Evolutionary conservation across 2,113 vertebrate genomes (phyloP).

Genomic region (Helogale parvula): DNA sequence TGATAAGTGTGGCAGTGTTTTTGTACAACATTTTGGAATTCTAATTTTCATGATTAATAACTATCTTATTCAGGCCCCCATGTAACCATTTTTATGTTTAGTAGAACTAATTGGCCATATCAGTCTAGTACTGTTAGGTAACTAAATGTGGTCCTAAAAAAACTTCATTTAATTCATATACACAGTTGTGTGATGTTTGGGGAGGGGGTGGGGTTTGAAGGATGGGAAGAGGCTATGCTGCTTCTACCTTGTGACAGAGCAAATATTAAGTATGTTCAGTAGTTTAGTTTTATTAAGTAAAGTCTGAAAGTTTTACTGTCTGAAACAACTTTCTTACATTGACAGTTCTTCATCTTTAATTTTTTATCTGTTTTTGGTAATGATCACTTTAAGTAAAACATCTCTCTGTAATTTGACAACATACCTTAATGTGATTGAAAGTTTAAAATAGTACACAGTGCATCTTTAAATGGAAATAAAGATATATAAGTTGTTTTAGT

Average conservation of each 20-base stretch:
- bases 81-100: neutral
- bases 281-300: neutral
- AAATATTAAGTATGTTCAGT: neutral
- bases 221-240: neutral
- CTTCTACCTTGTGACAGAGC: neutral
- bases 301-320: neutral
- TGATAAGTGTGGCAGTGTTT: neutral
- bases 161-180: conserved; percentile 27
- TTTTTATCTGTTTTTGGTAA: neutral
- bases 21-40: neutral
- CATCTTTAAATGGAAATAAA: neutral
- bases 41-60: conserved; percentile 13
- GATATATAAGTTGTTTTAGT: conserved; percentile 10
- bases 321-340: neutral
- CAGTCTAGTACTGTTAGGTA: neutral
- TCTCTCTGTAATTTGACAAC: neutral
- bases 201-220: neutral
- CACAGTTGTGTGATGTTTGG: neutral
- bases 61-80: neutral
- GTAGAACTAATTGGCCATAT: neutral
- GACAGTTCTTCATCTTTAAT: neutral
- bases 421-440: neutral
- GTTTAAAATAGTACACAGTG: neutral
- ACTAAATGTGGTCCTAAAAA: neutral
- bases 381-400: neutral